Percentiles rank a stretch among this genome's conserved stretches.
Conservation (phyloP, 2,113 vertebrate genomes). For the Mungos mungo region DNA sequence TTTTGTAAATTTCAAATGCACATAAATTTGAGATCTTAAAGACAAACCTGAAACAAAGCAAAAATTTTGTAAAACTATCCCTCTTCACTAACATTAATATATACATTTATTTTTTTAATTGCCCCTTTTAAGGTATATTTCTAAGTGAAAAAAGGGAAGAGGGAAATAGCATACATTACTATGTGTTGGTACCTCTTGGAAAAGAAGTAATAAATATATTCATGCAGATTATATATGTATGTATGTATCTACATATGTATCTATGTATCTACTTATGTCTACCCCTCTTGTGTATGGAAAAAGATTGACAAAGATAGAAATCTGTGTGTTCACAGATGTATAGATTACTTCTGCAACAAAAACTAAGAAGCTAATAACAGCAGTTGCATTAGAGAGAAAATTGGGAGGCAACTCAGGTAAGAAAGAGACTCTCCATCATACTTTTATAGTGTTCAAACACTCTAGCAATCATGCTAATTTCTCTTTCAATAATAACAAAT, state of each 20-base stretch:
- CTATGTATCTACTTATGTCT: neutral
- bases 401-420: neutral
- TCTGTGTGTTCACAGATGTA: neutral
- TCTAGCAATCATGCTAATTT: neutral
- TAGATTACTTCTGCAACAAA: neutral
- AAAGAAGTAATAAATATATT: neutral
- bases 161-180: neutral
- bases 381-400: neutral
- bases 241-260: neutral
- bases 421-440: neutral
- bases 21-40: neutral
- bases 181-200: neutral
- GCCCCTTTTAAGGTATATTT: neutral
- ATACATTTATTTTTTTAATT: neutral
- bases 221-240: neutral
- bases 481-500: neutral
- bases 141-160: neutral
- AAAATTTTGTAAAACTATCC: neutral
- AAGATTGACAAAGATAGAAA: neutral
- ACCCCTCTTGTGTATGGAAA: neutral
- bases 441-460: neutral
- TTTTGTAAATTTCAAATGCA: neutral
- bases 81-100: neutral
- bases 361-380: neutral
- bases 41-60: neutral